phyloP scores from a whole-genome alignment of 1,140 invertebrate genomes.

The Caerostris extrusa region DNA sequence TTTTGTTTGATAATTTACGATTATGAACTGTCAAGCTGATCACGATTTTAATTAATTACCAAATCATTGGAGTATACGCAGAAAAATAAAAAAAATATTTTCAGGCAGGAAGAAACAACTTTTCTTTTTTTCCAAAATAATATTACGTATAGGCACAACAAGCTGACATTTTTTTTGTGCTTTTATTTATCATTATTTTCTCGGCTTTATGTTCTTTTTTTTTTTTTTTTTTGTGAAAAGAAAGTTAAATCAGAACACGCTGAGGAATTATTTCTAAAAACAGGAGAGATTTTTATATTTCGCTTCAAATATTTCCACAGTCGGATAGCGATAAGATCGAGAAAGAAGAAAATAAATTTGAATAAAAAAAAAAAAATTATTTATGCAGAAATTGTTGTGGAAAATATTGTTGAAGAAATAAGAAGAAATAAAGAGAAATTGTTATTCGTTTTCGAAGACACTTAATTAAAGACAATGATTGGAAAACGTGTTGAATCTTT shows the following conservation, averaged over 20 bases:
- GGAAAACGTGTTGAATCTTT: no score
- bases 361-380: neutral
- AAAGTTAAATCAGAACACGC: neutral
- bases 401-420: neutral
- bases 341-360: neutral
- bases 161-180: neutral
- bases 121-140: neutral
- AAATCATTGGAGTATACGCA: neutral
- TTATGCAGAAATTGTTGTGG: neutral
- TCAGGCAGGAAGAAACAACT: neutral
- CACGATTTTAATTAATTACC: constrained; percentile 21
- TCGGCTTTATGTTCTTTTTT: neutral
- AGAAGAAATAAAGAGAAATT: neutral
- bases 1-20: neutral
- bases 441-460: neutral
- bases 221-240: neutral
- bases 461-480: neutral
- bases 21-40: constrained; percentile 25
- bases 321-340: neutral
- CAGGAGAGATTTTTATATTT: neutral
- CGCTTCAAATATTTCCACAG: neutral
- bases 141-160: neutral
- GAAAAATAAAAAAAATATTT: neutral
- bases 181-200: neutral
- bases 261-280: neutral